A percentile compares a stretch with the other conserved stretches of the same genome.
phyloP scores from a whole-genome alignment of 1,140 invertebrate genomes.

The Scaptodrosophila lebanonensis region DNA sequence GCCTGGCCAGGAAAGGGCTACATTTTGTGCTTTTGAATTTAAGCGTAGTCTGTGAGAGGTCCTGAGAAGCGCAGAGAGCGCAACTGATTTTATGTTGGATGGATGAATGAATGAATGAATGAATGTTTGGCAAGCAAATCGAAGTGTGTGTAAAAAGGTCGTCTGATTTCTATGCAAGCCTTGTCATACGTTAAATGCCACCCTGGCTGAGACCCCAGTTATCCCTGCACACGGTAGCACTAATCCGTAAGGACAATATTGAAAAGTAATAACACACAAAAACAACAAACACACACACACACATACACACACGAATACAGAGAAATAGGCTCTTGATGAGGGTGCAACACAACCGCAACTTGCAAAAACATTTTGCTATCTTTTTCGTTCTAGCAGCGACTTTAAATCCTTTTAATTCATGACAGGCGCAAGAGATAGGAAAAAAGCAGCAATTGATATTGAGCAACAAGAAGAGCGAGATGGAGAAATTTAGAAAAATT shows the following conservation, averaged over 20 bases:
- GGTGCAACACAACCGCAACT: slow-evolving; percentile 61
- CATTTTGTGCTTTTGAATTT: not conserved
- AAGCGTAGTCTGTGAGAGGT: too few species aligned
- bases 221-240: slow-evolving; percentile 56
- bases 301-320: slow-evolving; percentile 14
- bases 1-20: slow-evolving; percentile 42
- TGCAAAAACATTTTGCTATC: slow-evolving; percentile 67
- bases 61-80: too few species aligned
- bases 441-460: slow-evolving; percentile 60
- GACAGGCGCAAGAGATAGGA: slow-evolving; percentile 49
- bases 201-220: slow-evolving; percentile 17
- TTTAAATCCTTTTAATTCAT: slow-evolving; percentile 73
- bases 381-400: slow-evolving; percentile 54
- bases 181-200: slow-evolving; percentile 14
- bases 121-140: slow-evolving; percentile 13
- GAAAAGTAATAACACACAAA: slow-evolving; percentile 76
- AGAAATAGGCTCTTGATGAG: slow-evolving; percentile 38
- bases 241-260: slow-evolving; percentile 76
- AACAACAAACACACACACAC: slow-evolving; percentile 50
- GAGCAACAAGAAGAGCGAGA: slow-evolving; percentile 36
- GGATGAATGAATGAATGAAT: too few species aligned
- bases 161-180: slow-evolving; percentile 2
- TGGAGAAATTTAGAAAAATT: slow-evolving; percentile 44
- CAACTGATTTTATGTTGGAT: too few species aligned
- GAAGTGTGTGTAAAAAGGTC: slow-evolving; percentile 18